These are phyloP conservation scores for Polydesmus complanatus DNA, from an alignment of 2,888 invertebrate species.

Conservation along the genomic window DNA sequence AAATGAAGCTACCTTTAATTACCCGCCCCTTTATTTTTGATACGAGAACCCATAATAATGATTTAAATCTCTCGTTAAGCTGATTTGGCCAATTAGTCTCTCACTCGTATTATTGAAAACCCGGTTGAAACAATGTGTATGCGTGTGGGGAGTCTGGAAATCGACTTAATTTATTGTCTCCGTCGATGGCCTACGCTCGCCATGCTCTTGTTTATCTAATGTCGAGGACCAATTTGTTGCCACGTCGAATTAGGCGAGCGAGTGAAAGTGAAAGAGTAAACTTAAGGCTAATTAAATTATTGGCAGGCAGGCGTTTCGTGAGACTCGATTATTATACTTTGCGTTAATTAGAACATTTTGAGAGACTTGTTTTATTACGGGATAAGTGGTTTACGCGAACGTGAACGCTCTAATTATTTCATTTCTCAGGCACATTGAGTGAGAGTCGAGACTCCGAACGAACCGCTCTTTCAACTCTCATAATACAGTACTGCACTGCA, in stretches of 20 bases:
- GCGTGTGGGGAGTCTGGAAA: neutral
- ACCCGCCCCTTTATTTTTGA: no score
- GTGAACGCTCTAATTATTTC: neutral
- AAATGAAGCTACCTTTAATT: no score
- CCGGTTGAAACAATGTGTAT: neutral
- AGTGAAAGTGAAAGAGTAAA: neutral
- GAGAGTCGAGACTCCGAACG: no score
- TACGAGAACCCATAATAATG: no score
- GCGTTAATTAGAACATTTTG: neutral
- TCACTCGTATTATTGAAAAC: neutral
- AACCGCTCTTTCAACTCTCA: no score
- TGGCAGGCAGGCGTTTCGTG: neutral
- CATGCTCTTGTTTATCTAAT: neutral
- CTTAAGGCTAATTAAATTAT: neutral
- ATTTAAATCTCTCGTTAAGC: no score
- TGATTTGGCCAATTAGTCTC: neutral
- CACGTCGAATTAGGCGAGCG: neutral
- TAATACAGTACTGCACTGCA: no score
- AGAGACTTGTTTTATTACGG: neutral
- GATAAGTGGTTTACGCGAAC: neutral
- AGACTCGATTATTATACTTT: neutral
- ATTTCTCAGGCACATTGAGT: no score
- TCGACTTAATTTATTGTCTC: neutral
- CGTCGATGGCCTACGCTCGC: neutral
- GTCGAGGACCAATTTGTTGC: neutral